Conservation (phyloP, 2,113 vertebrate species). For the Tachysurus vachellii region DNA sequence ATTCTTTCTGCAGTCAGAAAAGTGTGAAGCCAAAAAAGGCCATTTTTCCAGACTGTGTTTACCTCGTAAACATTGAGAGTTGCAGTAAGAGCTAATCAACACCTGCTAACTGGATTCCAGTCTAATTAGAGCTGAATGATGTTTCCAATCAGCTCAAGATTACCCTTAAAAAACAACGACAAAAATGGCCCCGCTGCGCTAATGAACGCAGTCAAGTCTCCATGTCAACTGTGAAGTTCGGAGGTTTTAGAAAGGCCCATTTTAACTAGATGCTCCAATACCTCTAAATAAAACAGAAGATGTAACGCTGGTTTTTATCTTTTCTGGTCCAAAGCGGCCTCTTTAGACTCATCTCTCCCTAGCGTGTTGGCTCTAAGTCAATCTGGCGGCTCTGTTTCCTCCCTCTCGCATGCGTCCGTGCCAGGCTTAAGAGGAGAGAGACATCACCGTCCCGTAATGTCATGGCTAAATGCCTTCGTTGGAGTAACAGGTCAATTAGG, state of each 20-base stretch:
- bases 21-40: conserved; percentile 29
- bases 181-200: conserved; percentile 39
- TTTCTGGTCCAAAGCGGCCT: conserved; percentile 24
- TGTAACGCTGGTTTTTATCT: not conserved
- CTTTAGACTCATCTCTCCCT: conserved; percentile 32
- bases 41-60: conserved; percentile 36
- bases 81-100: conserved; percentile 54
- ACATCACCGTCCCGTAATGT: conserved; percentile 32
- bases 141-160: not conserved
- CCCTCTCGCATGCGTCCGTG: not conserved
- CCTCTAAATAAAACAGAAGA: not conserved
- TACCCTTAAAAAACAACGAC: not conserved
- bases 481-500: conserved; percentile 67
- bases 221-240: not conserved
- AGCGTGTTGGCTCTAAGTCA: conserved; percentile 5
- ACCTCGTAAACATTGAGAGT: conserved; percentile 60
- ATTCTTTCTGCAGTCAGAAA: conserved; percentile 38
- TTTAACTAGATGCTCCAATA: conserved; percentile 4
- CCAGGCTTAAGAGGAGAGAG: conserved; percentile 27
- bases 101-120: not conserved
- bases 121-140: not conserved
- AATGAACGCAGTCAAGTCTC: not conserved
- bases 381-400: conserved; percentile 23
- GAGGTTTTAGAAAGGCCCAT: not conserved
- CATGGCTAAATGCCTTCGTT: conserved; percentile 49